These are phyloP conservation scores for Oreochromis niloticus DNA, from an alignment of 2,113 vertebrate genomes.

Conservation along the genomic window DNA sequence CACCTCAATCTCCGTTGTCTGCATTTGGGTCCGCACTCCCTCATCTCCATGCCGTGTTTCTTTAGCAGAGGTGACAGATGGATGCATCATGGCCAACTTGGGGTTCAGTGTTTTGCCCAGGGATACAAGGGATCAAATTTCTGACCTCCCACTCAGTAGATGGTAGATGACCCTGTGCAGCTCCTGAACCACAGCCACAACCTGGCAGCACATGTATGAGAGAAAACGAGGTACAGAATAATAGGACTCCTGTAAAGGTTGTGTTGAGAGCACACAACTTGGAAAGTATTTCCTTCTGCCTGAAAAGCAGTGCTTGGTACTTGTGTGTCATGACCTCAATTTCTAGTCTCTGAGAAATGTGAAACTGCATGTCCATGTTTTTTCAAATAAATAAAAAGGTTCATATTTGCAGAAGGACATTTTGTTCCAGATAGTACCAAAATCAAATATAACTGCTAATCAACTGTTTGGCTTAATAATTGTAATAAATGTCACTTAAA, in stretches of 20 bases:
- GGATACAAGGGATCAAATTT: neutral
- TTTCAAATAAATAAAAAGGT: neutral
- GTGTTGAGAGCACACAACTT: neutral
- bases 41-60: neutral
- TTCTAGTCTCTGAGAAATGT: neutral
- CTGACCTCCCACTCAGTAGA: neutral
- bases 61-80: neutral
- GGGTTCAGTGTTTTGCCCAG: neutral
- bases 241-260: neutral
- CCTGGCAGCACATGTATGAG: neutral
- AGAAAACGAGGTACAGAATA: neutral
- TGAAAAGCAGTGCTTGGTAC: neutral
- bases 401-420: neutral
- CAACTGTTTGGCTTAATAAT: neutral
- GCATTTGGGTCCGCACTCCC: neutral
- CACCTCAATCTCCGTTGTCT: neutral
- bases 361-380: neutral
- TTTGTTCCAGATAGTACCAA: neutral
- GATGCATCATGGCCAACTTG: neutral
- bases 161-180: neutral
- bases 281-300: neutral
- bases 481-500: neutral
- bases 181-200: neutral
- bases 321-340: neutral
- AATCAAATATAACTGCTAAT: accelerated